Evolutionary conservation across 2,888 invertebrate species (phyloP).

Genomic region (Diadegma fenestrale): DNA sequence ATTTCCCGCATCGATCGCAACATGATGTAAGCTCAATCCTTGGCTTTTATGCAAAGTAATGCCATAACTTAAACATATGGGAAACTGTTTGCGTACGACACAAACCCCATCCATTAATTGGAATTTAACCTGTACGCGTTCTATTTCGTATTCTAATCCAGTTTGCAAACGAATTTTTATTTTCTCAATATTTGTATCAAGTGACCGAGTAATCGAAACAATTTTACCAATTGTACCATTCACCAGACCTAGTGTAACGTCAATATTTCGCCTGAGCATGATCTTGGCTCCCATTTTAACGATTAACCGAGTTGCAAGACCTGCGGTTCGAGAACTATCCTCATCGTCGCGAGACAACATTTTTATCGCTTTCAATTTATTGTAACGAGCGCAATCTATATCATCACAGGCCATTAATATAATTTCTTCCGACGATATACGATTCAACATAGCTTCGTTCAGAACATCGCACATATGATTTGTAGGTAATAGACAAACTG

Average conservation of each 20-base stretch:
- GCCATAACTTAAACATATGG: conserved; percentile 68
- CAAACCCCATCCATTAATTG: conserved; percentile 64
- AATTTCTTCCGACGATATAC: too few species aligned
- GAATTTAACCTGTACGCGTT: conserved; percentile 59
- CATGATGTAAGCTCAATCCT: conserved; percentile 67
- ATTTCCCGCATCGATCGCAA: conserved; percentile 68
- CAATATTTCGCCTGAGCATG: neutral
- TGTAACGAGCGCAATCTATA: conserved; percentile 58
- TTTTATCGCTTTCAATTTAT: conserved; percentile 58
- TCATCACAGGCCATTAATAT: conserved; percentile 67
- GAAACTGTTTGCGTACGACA: conserved; percentile 69
- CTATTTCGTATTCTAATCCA: conserved; percentile 39
- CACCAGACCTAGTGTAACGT: too few species aligned
- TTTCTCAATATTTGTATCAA: conserved; percentile 73
- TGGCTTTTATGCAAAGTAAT: conserved; percentile 39
- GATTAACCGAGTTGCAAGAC: neutral
- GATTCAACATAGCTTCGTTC: conserved; percentile 69
- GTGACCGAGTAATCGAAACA: too few species aligned
- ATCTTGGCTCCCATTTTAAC: neutral
- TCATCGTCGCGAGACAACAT: conserved; percentile 56
- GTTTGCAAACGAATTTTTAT: conserved; percentile 60
- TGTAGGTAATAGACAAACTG: conserved; percentile 72
- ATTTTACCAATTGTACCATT: too few species aligned
- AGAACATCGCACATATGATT: conserved; percentile 67
- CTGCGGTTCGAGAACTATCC: neutral